Base-by-base conservation (phyloP, 1,140 invertebrate species). In the Orussus abietinus region DNA sequence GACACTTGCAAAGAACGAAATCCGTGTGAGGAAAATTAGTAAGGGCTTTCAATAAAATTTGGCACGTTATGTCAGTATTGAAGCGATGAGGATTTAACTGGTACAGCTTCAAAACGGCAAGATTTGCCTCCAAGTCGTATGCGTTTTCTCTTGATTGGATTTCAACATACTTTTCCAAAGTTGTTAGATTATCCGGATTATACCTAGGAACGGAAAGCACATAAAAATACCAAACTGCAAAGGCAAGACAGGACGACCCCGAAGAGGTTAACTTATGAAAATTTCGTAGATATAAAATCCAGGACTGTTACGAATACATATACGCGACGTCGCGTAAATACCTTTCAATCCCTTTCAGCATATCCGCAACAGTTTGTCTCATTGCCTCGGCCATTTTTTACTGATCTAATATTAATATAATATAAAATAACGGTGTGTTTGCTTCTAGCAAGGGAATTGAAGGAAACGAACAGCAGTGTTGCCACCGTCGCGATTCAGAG, bases 1-100 rank as follows among this genome's bases (percentile, higher is more conserved):
- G 78, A 74, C 92, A 96, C 75, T 97, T 97, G 75, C 94, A 97
- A 26, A 98, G 74, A 18, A 94, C 90, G 67, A 98, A 97, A 75
- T 98, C 95, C 11, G 93, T 93, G 57, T 97, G 91, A 5, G 95
- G 95, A 47, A 97, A 81, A 76, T 97, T 97, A 7, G 94, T 96
- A 6, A 98, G 72, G 2, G 93, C 92, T 65, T 98, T 98, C 34
- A 98, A 61, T 6, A 98, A 74, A 64, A 98, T 96, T 53, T 90
- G 80, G 28, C 77, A 78, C 4, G 88, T 90, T 12, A 96, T 85
- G 33, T 86, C 80, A 31, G 82, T 77, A 60, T 95, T 86, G 54
- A 91, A 92, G 50, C 82, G 79, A n/a, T 80, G 80, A n/a, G 92
- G 91, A 70, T 95, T 94, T 53, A 97, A 90, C 69, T 97, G 94